Percentiles rank a stretch among this genome's conserved stretches.
Evolutionary conservation across 2,113 vertebrate genomes (phyloP).

Genomic region (Scalopus aquaticus): DNA sequence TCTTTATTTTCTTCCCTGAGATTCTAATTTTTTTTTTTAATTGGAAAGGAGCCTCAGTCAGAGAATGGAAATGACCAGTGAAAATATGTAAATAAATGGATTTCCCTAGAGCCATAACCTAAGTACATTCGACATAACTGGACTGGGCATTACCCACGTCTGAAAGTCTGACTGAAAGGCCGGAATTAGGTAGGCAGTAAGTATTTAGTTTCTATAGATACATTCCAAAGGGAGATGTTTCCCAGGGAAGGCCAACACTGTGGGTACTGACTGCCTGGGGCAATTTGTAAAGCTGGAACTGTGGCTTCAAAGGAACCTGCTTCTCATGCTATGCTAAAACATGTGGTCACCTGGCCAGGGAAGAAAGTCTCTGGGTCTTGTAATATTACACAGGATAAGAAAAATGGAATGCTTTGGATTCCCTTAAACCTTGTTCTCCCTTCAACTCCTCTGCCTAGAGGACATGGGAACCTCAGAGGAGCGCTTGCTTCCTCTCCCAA

Average conservation of each 20-base stretch:
- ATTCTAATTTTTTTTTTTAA: background rate
- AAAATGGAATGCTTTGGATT: background rate
- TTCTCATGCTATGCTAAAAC: background rate
- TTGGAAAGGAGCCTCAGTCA: slow-evolving; percentile 19
- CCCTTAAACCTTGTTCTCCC: background rate
- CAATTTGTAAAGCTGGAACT: background rate
- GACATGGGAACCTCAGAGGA: background rate
- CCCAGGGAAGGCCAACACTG: background rate
- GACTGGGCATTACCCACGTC: background rate
- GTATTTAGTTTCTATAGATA: background rate
- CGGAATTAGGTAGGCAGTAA: background rate
- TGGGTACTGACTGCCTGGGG: background rate
- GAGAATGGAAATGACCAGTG: background rate
- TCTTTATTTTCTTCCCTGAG: background rate
- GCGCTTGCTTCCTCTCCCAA: background rate
- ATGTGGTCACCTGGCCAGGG: background rate
- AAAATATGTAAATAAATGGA: background rate
- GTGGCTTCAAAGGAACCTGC: background rate
- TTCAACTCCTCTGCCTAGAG: background rate
- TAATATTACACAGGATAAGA: background rate
- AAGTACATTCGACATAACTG: background rate
- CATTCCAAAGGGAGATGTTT: background rate
- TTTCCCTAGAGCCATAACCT: background rate
- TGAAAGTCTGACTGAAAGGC: background rate
- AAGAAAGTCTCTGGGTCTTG: slow-evolving; percentile 2